Conservation (phyloP, 1,140 invertebrate genomes). For the Dreissena polymorpha region DNA sequence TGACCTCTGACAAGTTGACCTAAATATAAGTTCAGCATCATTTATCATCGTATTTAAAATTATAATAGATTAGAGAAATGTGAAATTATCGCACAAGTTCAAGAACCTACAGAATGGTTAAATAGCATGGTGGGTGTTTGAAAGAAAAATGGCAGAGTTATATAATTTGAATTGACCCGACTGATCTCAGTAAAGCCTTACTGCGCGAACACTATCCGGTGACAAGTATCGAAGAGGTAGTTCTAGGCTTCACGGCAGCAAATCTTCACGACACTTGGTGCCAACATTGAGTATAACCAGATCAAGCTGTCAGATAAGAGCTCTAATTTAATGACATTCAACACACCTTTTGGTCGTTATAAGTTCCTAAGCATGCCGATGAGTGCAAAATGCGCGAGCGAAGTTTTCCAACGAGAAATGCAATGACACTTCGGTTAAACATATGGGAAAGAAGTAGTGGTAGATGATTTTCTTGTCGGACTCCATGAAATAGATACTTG, state of each 20-base stretch:
- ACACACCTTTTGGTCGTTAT: constrained; percentile 70
- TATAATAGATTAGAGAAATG: constrained; percentile 26
- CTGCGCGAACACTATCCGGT: constrained; percentile 51
- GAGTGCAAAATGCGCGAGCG: constrained; percentile 34
- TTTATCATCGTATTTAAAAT: no score
- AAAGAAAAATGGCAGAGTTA: constrained; percentile 78
- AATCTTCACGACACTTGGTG: constrained; percentile 68
- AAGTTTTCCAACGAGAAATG: constrained; percentile 50
- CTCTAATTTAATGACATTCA: constrained; percentile 72
- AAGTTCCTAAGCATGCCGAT: constrained; percentile 43
- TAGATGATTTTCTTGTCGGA: constrained; percentile 35
- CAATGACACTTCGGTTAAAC: constrained; percentile 15
- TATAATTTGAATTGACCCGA: constrained; percentile 56
- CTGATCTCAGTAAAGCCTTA: constrained; percentile 56
- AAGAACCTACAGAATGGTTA: no score
- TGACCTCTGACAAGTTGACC: no score
- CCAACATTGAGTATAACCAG: constrained; percentile 73
- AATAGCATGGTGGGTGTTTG: constrained; percentile 77
- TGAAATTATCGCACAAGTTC: constrained; percentile 61
- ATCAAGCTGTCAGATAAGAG: constrained; percentile 62
- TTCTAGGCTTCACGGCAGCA: constrained; percentile 50
- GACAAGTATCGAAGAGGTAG: constrained; percentile 52
- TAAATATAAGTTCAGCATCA: no score
- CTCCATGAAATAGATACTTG: no score
- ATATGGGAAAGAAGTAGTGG: constrained; percentile 25